Evolutionary conservation across 2,888 invertebrate genomes (phyloP).

Genomic region (Apoda limacodes): DNA sequence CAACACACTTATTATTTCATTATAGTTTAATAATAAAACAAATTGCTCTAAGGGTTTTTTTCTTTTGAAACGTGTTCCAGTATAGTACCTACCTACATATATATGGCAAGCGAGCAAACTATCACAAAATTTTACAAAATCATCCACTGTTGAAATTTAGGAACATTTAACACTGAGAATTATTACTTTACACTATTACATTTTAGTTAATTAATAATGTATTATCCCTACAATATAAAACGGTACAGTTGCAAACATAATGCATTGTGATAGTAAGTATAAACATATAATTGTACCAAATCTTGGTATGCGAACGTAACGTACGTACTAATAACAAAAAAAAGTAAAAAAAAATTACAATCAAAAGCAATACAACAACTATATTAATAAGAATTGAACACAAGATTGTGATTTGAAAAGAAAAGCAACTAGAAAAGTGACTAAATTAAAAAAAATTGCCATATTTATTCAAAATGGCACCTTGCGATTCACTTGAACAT

Average conservation of each 20-base stretch:
- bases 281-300: slow-evolving; percentile 44
- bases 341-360: slow-evolving; percentile 23
- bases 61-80: too few species aligned
- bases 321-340: slow-evolving; percentile 22
- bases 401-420: slow-evolving; percentile 39
- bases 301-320: slow-evolving; percentile 31
- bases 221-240: slow-evolving; percentile 37
- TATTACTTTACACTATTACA: slow-evolving; percentile 55
- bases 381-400: slow-evolving; percentile 47
- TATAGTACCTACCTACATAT: too few species aligned
- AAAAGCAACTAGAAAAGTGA: slow-evolving; percentile 43
- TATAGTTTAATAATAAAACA: too few species aligned
- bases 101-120: slow-evolving; percentile 61
- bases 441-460: slow-evolving; percentile 57
- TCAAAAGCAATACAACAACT: slow-evolving; percentile 37
- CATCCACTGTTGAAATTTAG: slow-evolving; percentile 62
- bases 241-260: too few species aligned
- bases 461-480: slow-evolving; percentile 60
- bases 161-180: slow-evolving; percentile 68
- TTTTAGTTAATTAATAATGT: slow-evolving; percentile 38
- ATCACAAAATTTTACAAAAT: too few species aligned
- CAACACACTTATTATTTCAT: too few species aligned
- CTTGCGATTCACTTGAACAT: slow-evolving; percentile 51
- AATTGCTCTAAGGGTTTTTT: too few species aligned
- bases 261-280: slow-evolving; percentile 28